Conservation (phyloP, 2,888 invertebrate species). For the Geotrupes spiniger region DNA sequence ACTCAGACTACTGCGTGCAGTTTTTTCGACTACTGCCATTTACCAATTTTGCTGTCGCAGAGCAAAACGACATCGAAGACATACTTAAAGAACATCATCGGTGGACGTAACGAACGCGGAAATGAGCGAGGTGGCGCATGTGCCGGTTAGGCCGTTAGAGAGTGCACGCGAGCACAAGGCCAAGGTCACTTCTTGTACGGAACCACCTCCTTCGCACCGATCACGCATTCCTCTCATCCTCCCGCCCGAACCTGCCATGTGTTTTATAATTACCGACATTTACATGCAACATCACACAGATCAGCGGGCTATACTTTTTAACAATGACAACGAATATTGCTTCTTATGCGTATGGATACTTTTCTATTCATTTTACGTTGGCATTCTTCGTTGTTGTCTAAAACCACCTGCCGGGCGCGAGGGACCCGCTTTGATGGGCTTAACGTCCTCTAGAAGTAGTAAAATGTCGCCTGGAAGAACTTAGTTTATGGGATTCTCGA, state of each 20-base stretch:
- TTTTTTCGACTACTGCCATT: too few relatives aligned
- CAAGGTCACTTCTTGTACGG: conserved; percentile 26
- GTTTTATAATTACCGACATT: conserved; percentile 15
- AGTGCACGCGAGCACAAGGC: conserved; percentile 33
- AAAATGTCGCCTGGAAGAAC: too few relatives aligned
- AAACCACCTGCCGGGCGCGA: too few relatives aligned
- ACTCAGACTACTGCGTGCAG: too few relatives aligned
- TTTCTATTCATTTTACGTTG: too few relatives aligned
- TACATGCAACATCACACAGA: conserved; percentile 1
- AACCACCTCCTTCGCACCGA: conserved; percentile 3
- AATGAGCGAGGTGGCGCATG: conserved; percentile 24
- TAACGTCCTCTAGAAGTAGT: too few relatives aligned
- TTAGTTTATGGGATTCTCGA: too few relatives aligned
- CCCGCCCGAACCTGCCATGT: conserved; percentile 8
- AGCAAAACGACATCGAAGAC: background rate
- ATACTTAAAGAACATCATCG: background rate
- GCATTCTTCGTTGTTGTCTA: too few relatives aligned
- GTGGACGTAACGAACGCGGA: conserved; percentile 25
- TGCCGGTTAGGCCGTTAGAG: conserved; percentile 22
- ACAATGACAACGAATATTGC: too few relatives aligned
- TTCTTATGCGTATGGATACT: too few relatives aligned
- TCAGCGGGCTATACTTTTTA: conserved; percentile 12
- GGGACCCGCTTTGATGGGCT: too few relatives aligned
- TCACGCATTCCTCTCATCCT: conserved; percentile 11
- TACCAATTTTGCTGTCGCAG: too few relatives aligned